A percentile compares a stretch with the other conserved stretches of the same genome.
phyloP scores from a whole-genome alignment of 2,797 vertebrate genomes.

The Pteropus rufus region DNA sequence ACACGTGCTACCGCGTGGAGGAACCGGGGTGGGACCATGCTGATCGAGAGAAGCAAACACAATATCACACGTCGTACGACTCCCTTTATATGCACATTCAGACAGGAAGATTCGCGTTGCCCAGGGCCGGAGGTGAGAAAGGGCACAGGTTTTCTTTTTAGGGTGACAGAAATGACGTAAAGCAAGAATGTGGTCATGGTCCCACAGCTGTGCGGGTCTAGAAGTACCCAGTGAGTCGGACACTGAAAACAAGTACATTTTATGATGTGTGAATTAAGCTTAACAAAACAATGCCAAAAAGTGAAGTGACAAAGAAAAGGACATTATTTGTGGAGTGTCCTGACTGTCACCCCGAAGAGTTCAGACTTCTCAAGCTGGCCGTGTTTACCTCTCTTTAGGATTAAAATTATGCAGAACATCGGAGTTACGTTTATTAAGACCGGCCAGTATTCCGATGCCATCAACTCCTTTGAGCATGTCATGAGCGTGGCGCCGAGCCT shows the following conservation, averaged over 20 bases:
- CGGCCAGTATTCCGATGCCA: constrained; percentile 94
- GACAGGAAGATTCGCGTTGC: background rate
- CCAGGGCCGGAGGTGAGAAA: background rate
- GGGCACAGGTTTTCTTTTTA: background rate
- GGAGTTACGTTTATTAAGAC: constrained; percentile 93
- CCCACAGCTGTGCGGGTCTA: background rate
- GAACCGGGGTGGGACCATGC: background rate
- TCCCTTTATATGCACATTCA: background rate
- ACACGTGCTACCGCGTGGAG: background rate
- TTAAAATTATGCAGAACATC: constrained; percentile 99
- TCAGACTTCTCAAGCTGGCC: background rate
- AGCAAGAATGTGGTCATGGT: background rate
- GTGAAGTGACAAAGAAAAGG: background rate
- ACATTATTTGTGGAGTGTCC: background rate
- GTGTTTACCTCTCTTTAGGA: constrained; percentile 82
- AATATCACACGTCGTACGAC: background rate
- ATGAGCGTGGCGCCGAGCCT: constrained; percentile 95
- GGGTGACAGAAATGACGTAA: background rate
- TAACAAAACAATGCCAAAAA: background rate
- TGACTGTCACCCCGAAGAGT: background rate
- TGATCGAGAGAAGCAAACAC: background rate
- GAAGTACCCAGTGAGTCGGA: background rate
- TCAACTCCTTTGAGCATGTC: constrained; percentile 95
- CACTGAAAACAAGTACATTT: background rate
- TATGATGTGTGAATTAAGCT: background rate